phyloP scores from a whole-genome alignment of 2,113 vertebrate genomes.

The Megaleporinus macrocephalus region DNA sequence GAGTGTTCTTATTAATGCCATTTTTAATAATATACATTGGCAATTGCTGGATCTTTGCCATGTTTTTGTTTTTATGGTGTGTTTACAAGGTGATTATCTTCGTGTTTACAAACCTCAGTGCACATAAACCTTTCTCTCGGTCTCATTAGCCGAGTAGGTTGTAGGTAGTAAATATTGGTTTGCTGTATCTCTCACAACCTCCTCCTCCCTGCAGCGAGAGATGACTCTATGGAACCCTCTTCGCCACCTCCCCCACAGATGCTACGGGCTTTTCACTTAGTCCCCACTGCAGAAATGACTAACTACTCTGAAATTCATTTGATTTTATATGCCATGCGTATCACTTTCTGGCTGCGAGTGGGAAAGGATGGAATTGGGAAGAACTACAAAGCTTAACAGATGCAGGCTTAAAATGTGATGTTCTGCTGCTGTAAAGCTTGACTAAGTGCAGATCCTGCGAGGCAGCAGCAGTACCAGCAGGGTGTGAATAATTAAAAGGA shows the following conservation, averaged over 20 bases:
- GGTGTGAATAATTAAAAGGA: slow-evolving; percentile 43
- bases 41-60: not conserved
- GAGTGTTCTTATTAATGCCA: not conserved
- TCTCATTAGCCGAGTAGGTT: not conserved
- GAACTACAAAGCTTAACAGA: not conserved
- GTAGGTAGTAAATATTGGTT: slow-evolving; percentile 17
- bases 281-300: not conserved
- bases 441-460: slow-evolving; percentile 33
- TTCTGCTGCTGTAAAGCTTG: slow-evolving; percentile 17
- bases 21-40: not conserved
- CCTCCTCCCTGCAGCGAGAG: not conserved
- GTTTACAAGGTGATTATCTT: not conserved
- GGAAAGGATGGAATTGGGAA: slow-evolving; percentile 5
- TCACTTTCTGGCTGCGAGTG: slow-evolving; percentile 2
- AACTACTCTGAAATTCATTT: not conserved
- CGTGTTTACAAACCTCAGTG: not conserved
- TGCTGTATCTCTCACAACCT: not conserved
- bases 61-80: not conserved
- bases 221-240: not conserved
- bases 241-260: slow-evolving; percentile 17
- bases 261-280: not conserved
- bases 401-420: slow-evolving; percentile 26
- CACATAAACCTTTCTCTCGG: not conserved
- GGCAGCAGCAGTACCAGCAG: slow-evolving; percentile 5
- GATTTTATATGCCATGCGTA: not conserved